Evolutionary conservation across 2,888 invertebrate species (phyloP), one percentile per base, ranked within the genome.

Genomic region (Drosophila phalerata): DNA sequence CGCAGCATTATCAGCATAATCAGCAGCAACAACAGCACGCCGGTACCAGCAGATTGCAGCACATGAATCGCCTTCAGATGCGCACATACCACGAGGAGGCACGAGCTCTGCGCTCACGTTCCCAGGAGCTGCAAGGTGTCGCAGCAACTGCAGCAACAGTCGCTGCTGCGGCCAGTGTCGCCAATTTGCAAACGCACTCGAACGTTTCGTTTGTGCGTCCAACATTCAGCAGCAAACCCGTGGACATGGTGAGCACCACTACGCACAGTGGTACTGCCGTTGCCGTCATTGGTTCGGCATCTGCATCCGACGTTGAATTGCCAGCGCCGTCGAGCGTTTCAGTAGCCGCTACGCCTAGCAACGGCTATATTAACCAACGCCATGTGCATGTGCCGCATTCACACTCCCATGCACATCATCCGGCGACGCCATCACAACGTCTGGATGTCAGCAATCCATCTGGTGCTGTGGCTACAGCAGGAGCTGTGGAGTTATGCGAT

Each of bases 161-260:
- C n/a, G 30, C 64, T 9, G 63, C 55, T 15, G 63, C 55, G 1
- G 68, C 61, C 8, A 48, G 56, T 32, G 73, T 56, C 11, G 56
- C 77, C 3, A 80, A 55, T 42, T 28, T 63, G 5, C 82, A 81
- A 32, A 55, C 66, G 2, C 91, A 90, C 40, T 66, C 86, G 5
- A 91, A 91, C 51, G 81, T 91, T 11, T 91, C 91, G 2, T 90
- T 91, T 72, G 91, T 91, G 48, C 86, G 91, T 10, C 91, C 91
- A 2, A 91, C 91, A 0, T 90, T 90, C 53, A 80, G 87, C 62
- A 79, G 88, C 25, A 91, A 91, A 57, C 88, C 90, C 1, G 71
- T 80, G 6, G 86, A 89, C 34, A 77, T 90, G 55, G 91, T 91
- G 0, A 91, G 91, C 69, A 91, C 91, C n/a, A 90, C 90, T 9